phyloP scores from a whole-genome alignment of 1,140 invertebrate genomes.

The Sycobia sp. region DNA sequence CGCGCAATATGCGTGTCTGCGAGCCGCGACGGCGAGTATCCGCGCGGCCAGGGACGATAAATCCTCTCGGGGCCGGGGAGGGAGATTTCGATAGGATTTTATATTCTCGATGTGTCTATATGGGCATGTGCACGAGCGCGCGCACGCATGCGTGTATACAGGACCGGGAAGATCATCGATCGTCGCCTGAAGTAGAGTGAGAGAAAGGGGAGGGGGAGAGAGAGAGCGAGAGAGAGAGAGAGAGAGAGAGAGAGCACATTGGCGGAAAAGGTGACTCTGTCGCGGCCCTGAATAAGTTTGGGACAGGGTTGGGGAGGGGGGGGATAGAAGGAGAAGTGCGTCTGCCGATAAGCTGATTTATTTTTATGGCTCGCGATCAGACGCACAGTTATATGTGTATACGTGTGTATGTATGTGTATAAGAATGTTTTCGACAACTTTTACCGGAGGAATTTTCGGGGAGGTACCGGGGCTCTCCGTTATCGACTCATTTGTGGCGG shows the following conservation, averaged over 20 bases:
- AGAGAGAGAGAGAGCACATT: background rate
- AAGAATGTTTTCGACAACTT: conserved; percentile 7
- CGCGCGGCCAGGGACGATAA: conserved; percentile 7
- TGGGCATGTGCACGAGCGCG: conserved; percentile 6
- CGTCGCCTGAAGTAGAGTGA: background rate
- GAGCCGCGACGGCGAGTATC: no score
- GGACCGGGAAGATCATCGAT: conserved; percentile 26
- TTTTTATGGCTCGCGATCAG: conserved; percentile 20
- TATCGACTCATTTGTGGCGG: conserved; percentile 6
- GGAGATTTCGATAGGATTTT: conserved; percentile 21
- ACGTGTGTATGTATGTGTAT: no score
- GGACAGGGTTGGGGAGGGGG: conserved; percentile 10
- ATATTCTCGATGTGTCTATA: no score
- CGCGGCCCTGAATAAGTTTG: no score
- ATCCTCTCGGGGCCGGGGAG: no score
- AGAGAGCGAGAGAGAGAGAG: background rate
- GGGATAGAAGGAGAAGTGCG: conserved; percentile 1
- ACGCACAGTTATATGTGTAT: no score
- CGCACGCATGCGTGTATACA: conserved; percentile 5
- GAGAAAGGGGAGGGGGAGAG: background rate
- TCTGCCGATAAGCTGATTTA: conserved; percentile 36
- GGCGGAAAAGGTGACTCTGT: no score
- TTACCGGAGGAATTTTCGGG: background rate
- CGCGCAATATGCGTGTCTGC: no score
- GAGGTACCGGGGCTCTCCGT: background rate